Conservation (phyloP, 2,888 invertebrate genomes). For the Lepidocyrtinus sp. region DNA sequence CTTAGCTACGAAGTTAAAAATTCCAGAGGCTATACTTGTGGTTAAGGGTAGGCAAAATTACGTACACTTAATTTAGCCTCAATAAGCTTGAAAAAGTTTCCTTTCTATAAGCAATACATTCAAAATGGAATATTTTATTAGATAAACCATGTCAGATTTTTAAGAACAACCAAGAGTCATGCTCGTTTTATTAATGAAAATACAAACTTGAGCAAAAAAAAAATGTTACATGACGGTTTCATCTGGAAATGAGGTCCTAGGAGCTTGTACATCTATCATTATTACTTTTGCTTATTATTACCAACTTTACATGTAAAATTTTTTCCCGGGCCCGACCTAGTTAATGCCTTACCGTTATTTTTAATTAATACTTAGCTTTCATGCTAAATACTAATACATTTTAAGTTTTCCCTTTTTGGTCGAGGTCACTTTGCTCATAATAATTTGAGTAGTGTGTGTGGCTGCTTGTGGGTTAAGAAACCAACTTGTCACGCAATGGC, state of each 20-base stretch:
- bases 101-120: background rate
- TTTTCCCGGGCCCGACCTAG: conserved; percentile 29
- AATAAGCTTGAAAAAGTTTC: conserved; percentile 11
- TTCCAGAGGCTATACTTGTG: no score
- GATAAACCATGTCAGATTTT: background rate
- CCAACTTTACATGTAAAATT: conserved; percentile 13
- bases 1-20: no score
- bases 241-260: background rate
- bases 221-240: background rate
- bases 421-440: conserved; percentile 54
- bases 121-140: conserved; percentile 38
- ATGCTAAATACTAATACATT: conserved; percentile 33
- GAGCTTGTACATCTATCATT: conserved; percentile 1
- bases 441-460: conserved; percentile 15
- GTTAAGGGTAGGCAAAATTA: no score
- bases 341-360: conserved; percentile 47
- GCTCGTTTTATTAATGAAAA: background rate
- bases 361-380: conserved; percentile 48
- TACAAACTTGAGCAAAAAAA: background rate
- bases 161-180: background rate
- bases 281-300: conserved; percentile 8
- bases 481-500: conserved; percentile 51
- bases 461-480: conserved; percentile 20
- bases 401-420: conserved; percentile 14
- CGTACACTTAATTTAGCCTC: no score